Percentiles rank a stretch among this genome's conserved stretches.
These are phyloP conservation scores for Indicator indicator DNA, from an alignment of 2,113 vertebrate genomes.

Conservation along the genomic window DNA sequence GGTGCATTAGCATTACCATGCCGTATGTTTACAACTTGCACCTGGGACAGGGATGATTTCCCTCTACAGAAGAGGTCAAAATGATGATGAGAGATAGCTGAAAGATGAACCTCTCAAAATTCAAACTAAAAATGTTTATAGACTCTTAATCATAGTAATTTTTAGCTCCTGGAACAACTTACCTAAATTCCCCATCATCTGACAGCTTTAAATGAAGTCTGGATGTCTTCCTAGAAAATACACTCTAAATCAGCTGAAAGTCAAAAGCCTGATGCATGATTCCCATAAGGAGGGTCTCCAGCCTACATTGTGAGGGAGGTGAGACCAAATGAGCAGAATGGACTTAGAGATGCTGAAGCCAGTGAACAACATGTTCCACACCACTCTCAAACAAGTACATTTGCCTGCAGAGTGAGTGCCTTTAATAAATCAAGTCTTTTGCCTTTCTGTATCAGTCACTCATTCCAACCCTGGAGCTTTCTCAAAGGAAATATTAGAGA, in stretches of 20 bases:
- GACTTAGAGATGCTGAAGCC: background rate
- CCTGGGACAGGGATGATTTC: background rate
- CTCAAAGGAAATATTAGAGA: background rate
- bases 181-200: constrained; percentile 32
- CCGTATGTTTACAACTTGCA: background rate
- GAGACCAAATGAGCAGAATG: constrained; percentile 10
- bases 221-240: constrained; percentile 53
- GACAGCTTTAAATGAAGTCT: constrained; percentile 52
- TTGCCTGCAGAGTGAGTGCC: background rate
- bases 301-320: constrained; percentile 11
- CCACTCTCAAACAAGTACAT: background rate
- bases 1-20: background rate
- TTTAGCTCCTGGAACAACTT: constrained; percentile 46
- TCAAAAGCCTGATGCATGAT: background rate
- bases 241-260: constrained; percentile 2
- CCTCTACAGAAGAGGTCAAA: background rate
- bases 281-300: background rate
- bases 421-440: background rate
- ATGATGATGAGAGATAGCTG: background rate
- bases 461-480: background rate
- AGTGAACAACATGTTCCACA: background rate
- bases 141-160: background rate
- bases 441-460: background rate
- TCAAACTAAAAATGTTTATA: constrained; percentile 16
- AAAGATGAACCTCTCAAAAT: constrained; percentile 4